phyloP scores from a whole-genome alignment of 2,797 vertebrate genomes.

The Coreius guichenoti region DNA sequence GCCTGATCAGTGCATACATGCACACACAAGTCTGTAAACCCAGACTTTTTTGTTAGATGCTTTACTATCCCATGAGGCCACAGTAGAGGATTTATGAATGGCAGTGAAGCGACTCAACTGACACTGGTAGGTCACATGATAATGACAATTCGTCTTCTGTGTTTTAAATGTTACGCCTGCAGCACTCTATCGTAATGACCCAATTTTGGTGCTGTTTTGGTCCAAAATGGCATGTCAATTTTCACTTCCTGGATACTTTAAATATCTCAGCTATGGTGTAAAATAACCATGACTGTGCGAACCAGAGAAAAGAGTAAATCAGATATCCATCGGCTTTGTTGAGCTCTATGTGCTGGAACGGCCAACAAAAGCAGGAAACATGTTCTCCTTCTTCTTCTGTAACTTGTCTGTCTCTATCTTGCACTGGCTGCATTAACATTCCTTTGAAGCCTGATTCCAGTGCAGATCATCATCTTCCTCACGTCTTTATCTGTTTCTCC shows the following conservation, averaged over 20 bases:
- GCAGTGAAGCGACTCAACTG: too few relatives aligned
- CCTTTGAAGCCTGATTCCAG: slow-evolving; percentile 78
- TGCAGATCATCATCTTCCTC: slow-evolving; percentile 62
- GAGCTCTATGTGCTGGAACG: not conserved
- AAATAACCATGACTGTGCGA: not conserved
- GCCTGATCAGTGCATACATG: too few relatives aligned
- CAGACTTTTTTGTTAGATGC: too few relatives aligned
- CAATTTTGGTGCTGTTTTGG: too few relatives aligned
- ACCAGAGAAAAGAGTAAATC: not conserved
- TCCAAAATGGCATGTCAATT: not conserved
- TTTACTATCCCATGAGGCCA: too few relatives aligned
- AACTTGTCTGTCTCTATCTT: slow-evolving; percentile 51
- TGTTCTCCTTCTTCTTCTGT: slow-evolving; percentile 46
- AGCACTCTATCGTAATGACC: too few relatives aligned
- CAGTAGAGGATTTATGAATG: too few relatives aligned
- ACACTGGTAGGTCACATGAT: too few relatives aligned
- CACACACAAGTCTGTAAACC: too few relatives aligned
- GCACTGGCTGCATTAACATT: slow-evolving; percentile 78
- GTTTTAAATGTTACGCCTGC: too few relatives aligned
- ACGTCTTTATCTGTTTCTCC: slow-evolving; percentile 49
- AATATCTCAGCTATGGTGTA: not conserved
- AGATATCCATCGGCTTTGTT: not conserved
- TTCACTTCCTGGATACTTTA: not conserved
- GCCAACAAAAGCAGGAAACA: slow-evolving; percentile 37
- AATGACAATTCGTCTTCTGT: too few relatives aligned